Evolutionary conservation across 64 coral and sea anemone genomes (phyloP).

Genomic region (Stichodactyla helianthus): DNA sequence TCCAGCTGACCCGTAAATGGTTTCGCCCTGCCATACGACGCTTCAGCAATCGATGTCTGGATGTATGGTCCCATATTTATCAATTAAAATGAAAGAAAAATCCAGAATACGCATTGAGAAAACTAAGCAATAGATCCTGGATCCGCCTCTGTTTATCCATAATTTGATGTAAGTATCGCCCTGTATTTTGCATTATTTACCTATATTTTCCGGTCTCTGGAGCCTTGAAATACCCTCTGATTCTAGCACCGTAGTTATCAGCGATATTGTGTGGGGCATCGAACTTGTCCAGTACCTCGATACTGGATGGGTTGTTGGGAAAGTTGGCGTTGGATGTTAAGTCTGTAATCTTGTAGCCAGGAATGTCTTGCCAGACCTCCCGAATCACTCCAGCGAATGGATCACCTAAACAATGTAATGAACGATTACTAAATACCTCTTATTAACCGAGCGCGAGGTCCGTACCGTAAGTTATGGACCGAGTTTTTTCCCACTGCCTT

Average conservation of each 20-base stretch:
- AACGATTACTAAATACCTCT: not conserved
- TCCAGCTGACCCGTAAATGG: too few relatives aligned
- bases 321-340: slow-evolving; percentile 98
- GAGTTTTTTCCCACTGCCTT: too few relatives aligned
- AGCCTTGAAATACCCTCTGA: slow-evolving; percentile 92
- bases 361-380: slow-evolving; percentile 92
- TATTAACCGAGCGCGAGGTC: too few relatives aligned
- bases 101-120: too few relatives aligned
- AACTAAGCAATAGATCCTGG: too few relatives aligned
- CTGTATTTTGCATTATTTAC: slow-evolving; percentile 5
- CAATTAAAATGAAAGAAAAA: too few relatives aligned
- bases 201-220: slow-evolving; percentile 86
- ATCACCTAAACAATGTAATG: slow-evolving; percentile 47
- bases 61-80: too few relatives aligned
- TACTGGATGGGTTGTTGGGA: slow-evolving; percentile 94
- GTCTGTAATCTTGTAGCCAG: slow-evolving; percentile 86
- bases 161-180: too few relatives aligned
- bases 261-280: slow-evolving; percentile 93
- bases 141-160: too few relatives aligned
- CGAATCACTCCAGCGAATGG: slow-evolving; percentile 91
- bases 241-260: slow-evolving; percentile 88
- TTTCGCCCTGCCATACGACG: too few relatives aligned
- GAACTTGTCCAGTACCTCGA: slow-evolving; percentile 98
- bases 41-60: too few relatives aligned
- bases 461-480: too few relatives aligned